A percentile compares a stretch with the other conserved stretches of the same genome.
Evolutionary conservation across 1,140 invertebrate species (phyloP).

Genomic region (Papilio machaon): DNA sequence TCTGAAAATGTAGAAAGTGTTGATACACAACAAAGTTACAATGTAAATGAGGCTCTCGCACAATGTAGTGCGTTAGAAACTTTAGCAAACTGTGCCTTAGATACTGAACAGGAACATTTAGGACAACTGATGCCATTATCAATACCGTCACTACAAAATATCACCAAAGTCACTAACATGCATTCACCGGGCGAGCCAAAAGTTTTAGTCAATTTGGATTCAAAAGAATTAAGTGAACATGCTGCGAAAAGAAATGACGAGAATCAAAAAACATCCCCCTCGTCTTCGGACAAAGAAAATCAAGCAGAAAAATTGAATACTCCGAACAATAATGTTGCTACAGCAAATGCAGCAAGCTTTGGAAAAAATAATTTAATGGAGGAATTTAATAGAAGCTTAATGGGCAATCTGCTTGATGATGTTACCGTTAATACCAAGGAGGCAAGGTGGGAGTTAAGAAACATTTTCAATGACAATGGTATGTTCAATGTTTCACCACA

Average conservation of each 20-base stretch:
- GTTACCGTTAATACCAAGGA: conserved; percentile 85
- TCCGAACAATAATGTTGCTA: conserved; percentile 47
- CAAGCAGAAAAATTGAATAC: conserved; percentile 49
- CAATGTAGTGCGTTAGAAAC: conserved; percentile 78
- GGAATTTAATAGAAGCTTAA: conserved; percentile 79
- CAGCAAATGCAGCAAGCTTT: conserved; percentile 61
- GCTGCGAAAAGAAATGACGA: conserved; percentile 67
- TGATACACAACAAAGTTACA: conserved; percentile 56
- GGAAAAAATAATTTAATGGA: conserved; percentile 76
- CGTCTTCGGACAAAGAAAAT: conserved; percentile 66
- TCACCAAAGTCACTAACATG: conserved; percentile 76
- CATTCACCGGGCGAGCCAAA: conserved; percentile 77
- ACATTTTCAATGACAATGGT: conserved; percentile 79
- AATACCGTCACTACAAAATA: conserved; percentile 73
- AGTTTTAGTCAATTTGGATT: conserved; percentile 75
- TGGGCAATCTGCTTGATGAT: conserved; percentile 75
- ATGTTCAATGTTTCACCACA: conserved; percentile 17
- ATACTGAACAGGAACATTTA: conserved; percentile 75
- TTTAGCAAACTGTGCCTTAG: conserved; percentile 77
- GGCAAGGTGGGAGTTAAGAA: conserved; percentile 78
- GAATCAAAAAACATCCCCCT: conserved; percentile 49
- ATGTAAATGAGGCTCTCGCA: conserved; percentile 70
- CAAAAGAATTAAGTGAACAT: conserved; percentile 76
- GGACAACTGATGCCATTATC: conserved; percentile 72
- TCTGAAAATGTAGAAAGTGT: conserved; percentile 54